Evolutionary conservation across 2,888 invertebrate species (phyloP), one percentile per base, ranked within the genome.

Genomic region (Tuta absoluta): DNA sequence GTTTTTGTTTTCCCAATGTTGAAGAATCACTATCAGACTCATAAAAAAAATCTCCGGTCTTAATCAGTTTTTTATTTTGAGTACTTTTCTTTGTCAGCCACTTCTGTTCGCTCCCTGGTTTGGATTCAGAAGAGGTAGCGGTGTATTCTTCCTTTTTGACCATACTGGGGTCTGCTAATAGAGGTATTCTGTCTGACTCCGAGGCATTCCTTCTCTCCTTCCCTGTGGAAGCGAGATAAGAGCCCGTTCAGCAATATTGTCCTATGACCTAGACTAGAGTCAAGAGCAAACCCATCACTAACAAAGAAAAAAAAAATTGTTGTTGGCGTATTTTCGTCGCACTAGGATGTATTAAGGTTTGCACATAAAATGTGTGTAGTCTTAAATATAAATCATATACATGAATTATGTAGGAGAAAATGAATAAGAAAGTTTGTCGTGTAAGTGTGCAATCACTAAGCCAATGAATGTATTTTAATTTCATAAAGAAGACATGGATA

Each of bases 181-280:
- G 12, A 14, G 41, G 14, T 14, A 14, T 41, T 41, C 24, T 28
- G 28, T 56, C 23, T 56, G 28, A 60, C 24, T 21, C 45, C 45
- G 17, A 60, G 23, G 45, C 41, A 45, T 57, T 60, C 63, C 45
- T 56, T 56, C n/a, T 56, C 56, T 33, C 28, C 56, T 56, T 56
- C 56, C 56, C 56, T 56, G 56, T 51, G 21, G 60, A 38, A 62
- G 33, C 53, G 38, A 53, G 49, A 63, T 37, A 51, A 65, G 49
- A 67, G 64, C 58, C 64, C 59, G 59, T 19, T 77, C 81, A 56
- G 56, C 56, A 56, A 56, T 56, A 3, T 24, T 48, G 19, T 48
- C 48, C n/a, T n/a, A n/a, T n/a, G n/a, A n/a, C n/a, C n/a, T n/a
- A n/a, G n/a, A n/a, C n/a, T n/a, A n/a, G n/a, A n/a, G n/a, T n/a